Evolutionary conservation across 2,888 invertebrate genomes (phyloP), one percentile per base, ranked within the genome.

Genomic region (Xanthorhoe spadicearia): DNA sequence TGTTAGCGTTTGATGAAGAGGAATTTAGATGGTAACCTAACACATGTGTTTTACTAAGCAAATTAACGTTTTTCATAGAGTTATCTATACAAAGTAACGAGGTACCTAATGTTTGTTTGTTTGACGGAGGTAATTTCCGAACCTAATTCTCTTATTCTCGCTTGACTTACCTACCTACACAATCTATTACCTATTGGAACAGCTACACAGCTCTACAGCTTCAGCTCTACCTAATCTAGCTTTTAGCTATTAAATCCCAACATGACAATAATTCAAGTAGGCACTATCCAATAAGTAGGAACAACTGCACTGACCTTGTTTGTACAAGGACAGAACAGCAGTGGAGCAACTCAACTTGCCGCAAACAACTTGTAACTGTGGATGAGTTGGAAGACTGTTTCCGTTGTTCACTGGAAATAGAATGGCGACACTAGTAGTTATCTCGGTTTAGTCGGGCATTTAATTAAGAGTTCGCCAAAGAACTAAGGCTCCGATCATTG

Each of bases 361-460:
- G 78, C 78, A 82, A 66, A 81, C 81, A 81, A 84, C 76, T 83
- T 84, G 81, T 81, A 81, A 81, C 81, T 83, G 74, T 68, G 68
- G 77, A 76, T 77, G 71, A 80, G 81, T 82, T 80, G 76, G 69
- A 51, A 57, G 67, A 67, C 67, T 70, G 68, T 54, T 68, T 64
- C 68, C 68, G 68, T 71, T 68, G 71, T 65, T 80, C 75, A 77
- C 77, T 79, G 76, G 71, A 81, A 81, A 83, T 81, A 82, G 78
- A 79, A 80, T 83, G 75, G 69, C 73, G 77, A 78, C 78, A 79
- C 78, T 81, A 75, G 60, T 68, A 71, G 77, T 75, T 82, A 78
- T 80, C 78, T 81, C 77, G 74, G 72, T 74, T 73, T 78, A 77
- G 72, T 75, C 74, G 73, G 76, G 72, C 67, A 80, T 83, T 83